Base-by-base conservation (phyloP, 2,888 invertebrate genomes). In the Nineta flava region DNA sequence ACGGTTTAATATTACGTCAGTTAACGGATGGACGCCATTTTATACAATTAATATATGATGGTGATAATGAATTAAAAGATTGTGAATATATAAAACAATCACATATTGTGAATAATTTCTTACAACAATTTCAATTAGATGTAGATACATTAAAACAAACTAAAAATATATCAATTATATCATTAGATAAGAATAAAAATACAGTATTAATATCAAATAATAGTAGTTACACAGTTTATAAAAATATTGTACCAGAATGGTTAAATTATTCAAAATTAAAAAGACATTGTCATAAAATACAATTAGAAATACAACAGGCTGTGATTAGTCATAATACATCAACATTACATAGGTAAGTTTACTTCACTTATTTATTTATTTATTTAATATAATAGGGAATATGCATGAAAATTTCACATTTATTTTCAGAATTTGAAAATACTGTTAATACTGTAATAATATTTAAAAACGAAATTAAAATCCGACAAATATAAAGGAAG, bases 1-100 rank as follows among this genome's bases (percentile, higher is more conserved):
- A 62, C 46, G 76, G 76, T 2, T 61, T 82, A 17, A 73, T 72
- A 55, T 71, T 82, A 19, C 76, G 81, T 16, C 81, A 83, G 62
- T 66, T 83, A 55, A 75, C 79, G n/a, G 78, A 81, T 60, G 80
- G 81, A 50, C 69, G 70, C 57, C 77, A 77, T 65, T 73, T 83
- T 63, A 73, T 83, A 45, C 82, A 83, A 66, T 65, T 81, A 34
- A 81, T 83, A 56, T 81, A 80, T 69, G 69, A 76, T 48, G 71
- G 72, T 57, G 70, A 72, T 58, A 73, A 75, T 57, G 68, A 64
- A 51, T 66, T 83, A 5, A 71, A 75, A 60, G 82, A 83, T 66
- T 83, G 83, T 64, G 82, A 83, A 62, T 77, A 75, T 61, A 67
- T 81, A 49, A 69, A 73, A 3, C 73, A 77, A 56, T 64, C 65